Evolutionary conservation across 1,140 invertebrate genomes (phyloP).

Genomic region (Drosophila guanche): DNA sequence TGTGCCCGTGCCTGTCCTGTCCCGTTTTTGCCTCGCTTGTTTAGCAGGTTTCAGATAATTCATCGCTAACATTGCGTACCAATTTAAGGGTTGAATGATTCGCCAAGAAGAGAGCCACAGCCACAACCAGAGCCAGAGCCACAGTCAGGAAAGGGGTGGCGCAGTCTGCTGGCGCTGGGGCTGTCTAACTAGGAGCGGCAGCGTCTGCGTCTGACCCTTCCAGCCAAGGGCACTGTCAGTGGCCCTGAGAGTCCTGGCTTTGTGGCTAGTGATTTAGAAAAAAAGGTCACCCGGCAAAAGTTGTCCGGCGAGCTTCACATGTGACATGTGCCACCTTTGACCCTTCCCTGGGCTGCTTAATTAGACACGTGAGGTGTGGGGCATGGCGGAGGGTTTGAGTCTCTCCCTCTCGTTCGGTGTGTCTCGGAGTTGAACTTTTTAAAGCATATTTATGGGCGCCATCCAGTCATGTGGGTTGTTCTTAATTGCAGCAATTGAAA

Average conservation of each 20-base stretch:
- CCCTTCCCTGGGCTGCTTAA: constrained; percentile 51
- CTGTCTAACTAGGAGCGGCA: constrained; percentile 61
- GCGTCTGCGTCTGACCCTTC: constrained; percentile 54
- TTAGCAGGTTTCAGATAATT: constrained; percentile 82
- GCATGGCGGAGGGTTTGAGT: constrained; percentile 23
- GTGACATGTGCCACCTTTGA: constrained; percentile 55
- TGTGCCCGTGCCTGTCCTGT: not conserved
- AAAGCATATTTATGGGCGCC: constrained; percentile 70
- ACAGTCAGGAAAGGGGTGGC: constrained; percentile 11
- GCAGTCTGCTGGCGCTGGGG: constrained; percentile 24
- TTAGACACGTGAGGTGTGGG: constrained; percentile 72
- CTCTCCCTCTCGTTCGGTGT: constrained; percentile 12
- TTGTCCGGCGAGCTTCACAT: constrained; percentile 55
- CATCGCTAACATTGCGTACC: constrained; percentile 82
- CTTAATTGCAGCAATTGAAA: constrained; percentile 80
- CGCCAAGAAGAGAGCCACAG: constrained; percentile 40
- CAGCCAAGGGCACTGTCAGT: constrained; percentile 52
- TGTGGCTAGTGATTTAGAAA: constrained; percentile 78
- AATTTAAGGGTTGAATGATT: constrained; percentile 82
- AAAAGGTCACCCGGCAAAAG: constrained; percentile 73
- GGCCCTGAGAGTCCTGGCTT: constrained; percentile 51
- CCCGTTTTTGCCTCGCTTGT: constrained; percentile 54
- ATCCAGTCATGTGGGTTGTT: constrained; percentile 53
- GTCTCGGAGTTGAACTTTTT: constrained; percentile 59
- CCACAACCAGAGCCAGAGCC: not conserved